Evolutionary conservation across 2,113 vertebrate species (phyloP), one percentile per base, ranked within the genome.

Genomic region (Ptyas mucosa): DNA sequence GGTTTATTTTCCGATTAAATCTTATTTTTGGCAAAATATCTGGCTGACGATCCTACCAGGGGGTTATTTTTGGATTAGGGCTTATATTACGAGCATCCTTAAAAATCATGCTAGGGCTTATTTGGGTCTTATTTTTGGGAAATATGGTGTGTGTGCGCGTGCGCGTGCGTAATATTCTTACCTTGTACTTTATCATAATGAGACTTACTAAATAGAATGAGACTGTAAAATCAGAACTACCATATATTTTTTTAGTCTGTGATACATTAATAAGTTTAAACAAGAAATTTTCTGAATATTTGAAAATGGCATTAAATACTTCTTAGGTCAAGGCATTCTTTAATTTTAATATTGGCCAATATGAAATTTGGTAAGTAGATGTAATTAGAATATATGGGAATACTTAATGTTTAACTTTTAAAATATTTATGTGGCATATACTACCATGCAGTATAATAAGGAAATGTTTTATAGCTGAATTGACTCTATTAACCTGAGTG

Each of bases 281-380:
- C 8, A 75, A 26, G 29, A 29, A 51, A 21, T 24, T 58, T 58
- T 58, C 39, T 88, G 23, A 86, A 2, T 6, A 39, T 90, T 90
- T 61, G 91, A 87, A 1, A 55, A 94, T 0, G 0, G 0, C 11
- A 87, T 1, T 23, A 57, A 75, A 93, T 88, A 0, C 0, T 7
- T 18, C 15, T 29, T 46, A 2, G 34, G 29, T 91, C 7, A 57
- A 86, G 23, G 21, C 7, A 18, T 18, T 55, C 34, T 85, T 85
- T 46, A 15, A 29, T 51, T 85, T 85, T 46, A 15, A 29, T 51
- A 18, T 43, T 10, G 53, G 49, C 24, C 46, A 34, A 81, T 20
- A 39, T 57, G 52, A 64, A 21, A 64, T n/a, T 87, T 39, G 18
- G 8, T 26, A 14, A 49, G 57, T 49, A 46, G 9, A n/a, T 34